Evolutionary conservation across 1,140 invertebrate genomes (phyloP), one percentile per base, ranked within the genome.

Genomic region (Bombus haemorrhoidalis): DNA sequence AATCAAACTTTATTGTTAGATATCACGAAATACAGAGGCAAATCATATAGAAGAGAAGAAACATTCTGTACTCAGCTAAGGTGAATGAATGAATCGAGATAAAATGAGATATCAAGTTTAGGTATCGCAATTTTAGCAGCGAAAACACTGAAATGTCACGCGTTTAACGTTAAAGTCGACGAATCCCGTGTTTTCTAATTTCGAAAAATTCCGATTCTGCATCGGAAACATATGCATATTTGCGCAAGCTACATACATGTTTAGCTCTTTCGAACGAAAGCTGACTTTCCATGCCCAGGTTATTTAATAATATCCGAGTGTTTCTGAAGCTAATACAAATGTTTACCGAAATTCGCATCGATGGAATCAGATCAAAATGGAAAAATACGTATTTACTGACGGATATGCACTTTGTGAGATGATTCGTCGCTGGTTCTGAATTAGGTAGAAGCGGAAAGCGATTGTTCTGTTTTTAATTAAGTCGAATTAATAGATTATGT

Each of bases 301-400:
- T 47, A 53, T 39, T 71, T 66, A n/a, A 81, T 81, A 57, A 71
- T 71, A 69, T 57, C 8, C 28, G 12, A 57, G 53, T 71, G 43
- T 43, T 62, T 28, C 41, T 15, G 12, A 25, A 39, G 22, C 22
- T n/a, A 47, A n/a, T 25, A 41, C 34, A 79, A 79, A 68, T 39
- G 39, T 79, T 79, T 47, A 10, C 32, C 1, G 22, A 9, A n/a
- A 34, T 37, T 22, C 28, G 41, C 13, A 32, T 53, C 47, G 6
- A 25, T 18, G 8, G 6, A n/a, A 32, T n/a, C 8, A 1, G 3
- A 6, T 2, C 6, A 9, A 57, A 76, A 57, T 8, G 34, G 2
- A 59, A 59, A 39, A 76, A 57, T 28, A 47, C 15, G 9, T 25
- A 43, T 47, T 73, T 47, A 3, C 47, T 28, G n/a, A 10, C 1